Conservation (phyloP, 2,113 vertebrate species). For the Channa argus region DNA sequence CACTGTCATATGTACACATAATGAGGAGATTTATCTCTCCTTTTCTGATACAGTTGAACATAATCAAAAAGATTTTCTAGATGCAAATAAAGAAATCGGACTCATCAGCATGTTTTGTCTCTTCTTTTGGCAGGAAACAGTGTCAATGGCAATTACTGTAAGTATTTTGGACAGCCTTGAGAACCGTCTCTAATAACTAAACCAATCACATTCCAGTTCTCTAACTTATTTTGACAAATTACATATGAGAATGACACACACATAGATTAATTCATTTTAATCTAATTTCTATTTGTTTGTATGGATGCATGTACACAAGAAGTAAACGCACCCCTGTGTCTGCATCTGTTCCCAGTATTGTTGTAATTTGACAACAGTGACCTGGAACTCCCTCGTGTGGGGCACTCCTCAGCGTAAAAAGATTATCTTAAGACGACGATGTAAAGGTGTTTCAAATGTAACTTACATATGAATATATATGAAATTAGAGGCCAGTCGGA, state of each 20-base stretch:
- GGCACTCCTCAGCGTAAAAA: constrained; percentile 42
- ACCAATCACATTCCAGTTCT: constrained; percentile 12
- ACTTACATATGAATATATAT: constrained; percentile 51
- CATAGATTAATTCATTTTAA: neutral
- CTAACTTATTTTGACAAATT: constrained; percentile 25
- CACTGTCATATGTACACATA: neutral
- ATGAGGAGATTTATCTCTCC: neutral
- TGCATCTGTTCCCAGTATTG: constrained; percentile 41
- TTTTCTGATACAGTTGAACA: no score
- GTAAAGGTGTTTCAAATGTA: constrained; percentile 55
- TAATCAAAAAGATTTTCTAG: neutral
- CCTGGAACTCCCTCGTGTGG: constrained; percentile 40
- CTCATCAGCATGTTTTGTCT: constrained; percentile 10
- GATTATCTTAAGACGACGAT: constrained; percentile 46
- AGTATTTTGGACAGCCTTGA: constrained; percentile 18
- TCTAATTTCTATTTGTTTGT: neutral
- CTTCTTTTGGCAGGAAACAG: constrained; percentile 1
- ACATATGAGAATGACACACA: neutral
- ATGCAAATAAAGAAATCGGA: constrained; percentile 5
- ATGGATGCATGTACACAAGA: neutral
- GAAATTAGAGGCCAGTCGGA: constrained; percentile 67
- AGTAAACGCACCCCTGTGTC: neutral
- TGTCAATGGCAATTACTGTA: neutral
- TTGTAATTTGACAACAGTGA: constrained; percentile 62
- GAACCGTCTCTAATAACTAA: constrained; percentile 16